A percentile compares a stretch with the other conserved stretches of the same genome.
These are phyloP conservation scores for Platichthys stellatus DNA, from an alignment of 2,113 vertebrate species.

Conservation along the genomic window DNA sequence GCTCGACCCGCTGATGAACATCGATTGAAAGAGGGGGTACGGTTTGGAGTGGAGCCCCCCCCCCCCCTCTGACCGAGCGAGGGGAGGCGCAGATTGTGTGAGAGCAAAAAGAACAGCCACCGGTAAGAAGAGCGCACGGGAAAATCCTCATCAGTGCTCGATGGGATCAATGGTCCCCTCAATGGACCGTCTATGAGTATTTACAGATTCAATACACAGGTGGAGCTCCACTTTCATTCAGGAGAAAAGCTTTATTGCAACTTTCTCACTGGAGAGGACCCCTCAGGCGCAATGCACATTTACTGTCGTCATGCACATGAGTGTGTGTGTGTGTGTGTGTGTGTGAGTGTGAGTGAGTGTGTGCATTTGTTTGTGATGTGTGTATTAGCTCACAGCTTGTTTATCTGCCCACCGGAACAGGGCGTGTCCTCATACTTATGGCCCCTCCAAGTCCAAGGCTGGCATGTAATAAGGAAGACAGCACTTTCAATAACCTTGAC, in stretches of 20 bases:
- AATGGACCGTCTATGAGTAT: background rate
- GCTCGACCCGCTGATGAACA: conserved; percentile 64
- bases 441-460: conserved; percentile 72
- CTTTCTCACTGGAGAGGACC: background rate
- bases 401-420: conserved; percentile 30
- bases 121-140: conserved; percentile 20
- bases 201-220: conserved; percentile 8
- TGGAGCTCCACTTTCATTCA: background rate
- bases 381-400: conserved; percentile 46
- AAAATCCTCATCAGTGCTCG: conserved; percentile 6
- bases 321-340: conserved; percentile 1
- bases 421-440: conserved; percentile 58
- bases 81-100: background rate
- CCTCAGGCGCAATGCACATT: background rate
- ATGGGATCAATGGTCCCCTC: conserved; percentile 21
- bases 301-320: background rate
- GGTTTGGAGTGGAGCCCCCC: conserved; percentile 39
- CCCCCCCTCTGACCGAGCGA: conserved; percentile 29
- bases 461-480: conserved; percentile 76
- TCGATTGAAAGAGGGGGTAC: conserved; percentile 70
- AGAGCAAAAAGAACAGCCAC: conserved; percentile 21
- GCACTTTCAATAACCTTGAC: conserved; percentile 83
- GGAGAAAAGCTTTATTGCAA: background rate
- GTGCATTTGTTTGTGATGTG: background rate
- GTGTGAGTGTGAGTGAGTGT: background rate